Base-by-base conservation (phyloP, 1,140 invertebrate species). In the Drosophila rufa region DNA sequence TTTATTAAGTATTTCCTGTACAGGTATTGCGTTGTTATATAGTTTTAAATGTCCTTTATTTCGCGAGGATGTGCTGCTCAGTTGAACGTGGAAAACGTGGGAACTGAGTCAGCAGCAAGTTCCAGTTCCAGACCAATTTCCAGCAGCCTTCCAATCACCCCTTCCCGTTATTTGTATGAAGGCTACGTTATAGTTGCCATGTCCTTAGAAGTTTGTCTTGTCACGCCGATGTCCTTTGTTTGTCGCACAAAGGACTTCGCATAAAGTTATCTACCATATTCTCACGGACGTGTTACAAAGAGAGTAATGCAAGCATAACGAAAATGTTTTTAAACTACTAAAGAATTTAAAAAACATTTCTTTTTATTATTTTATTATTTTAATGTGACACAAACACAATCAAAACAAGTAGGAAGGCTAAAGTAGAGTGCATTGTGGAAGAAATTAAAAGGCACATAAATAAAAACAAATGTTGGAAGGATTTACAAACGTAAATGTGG, bases 61-160 rank as follows among this genome's bases (percentile, higher is more conserved):
- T 82, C 7, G 17, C 38, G 11, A 51, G 58, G 58, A 56, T 45
- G 40, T 70, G 58, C 53, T 50, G 61, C 48, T 68, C 67, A 22
- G 79, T 53, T 77, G 50, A 57, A 66, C 36, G 68, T 77, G 46
- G 47, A 87, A 87, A 80, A 82, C 64, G 80, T 19, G 50, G 25
- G 59, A 51, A 82, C 45, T 82, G 82, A 82, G 57, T 79, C 68
- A 75, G 48, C 79, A 67, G 36, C 27, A 22, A 30, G 22, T 47
- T 51, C 36, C 27, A 5, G n/a, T 83, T 82, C 67, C 75, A 83
- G 45, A 3, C 76, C 42, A 38, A 22, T 19, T 84, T 85, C 82
- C 82, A 86, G 50, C 9, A 11, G n/a, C 22, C 40, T 86, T 87
- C 79, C 83, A 86, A 40, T 65, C 66, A n/a, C 46, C 15, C 14